Conservation (phyloP, 2,797 vertebrate species). For the Malacoraja senta region DNA sequence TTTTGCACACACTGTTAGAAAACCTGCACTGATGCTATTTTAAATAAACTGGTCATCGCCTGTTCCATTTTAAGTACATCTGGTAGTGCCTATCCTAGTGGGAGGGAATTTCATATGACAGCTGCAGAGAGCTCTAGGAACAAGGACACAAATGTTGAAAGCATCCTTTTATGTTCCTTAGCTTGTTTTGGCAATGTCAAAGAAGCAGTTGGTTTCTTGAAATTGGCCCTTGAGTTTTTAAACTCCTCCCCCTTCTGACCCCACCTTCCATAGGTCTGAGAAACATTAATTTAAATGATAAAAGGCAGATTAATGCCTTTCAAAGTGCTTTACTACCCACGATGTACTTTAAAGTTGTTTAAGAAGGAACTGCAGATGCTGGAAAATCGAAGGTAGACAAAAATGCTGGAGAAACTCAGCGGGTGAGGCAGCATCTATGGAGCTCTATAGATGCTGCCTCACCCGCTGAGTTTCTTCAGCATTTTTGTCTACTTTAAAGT, state of each 20-base stretch:
- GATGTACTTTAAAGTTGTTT: too few species aligned
- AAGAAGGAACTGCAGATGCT: too few species aligned
- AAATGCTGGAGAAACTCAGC: too few species aligned
- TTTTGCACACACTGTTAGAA: not conserved
- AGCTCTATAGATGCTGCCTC: too few species aligned
- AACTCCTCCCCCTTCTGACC: not conserved
- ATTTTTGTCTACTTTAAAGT: too few species aligned
- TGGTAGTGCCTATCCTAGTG: not conserved
- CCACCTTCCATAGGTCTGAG: not conserved
- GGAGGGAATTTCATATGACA: not conserved
- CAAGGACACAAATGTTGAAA: not conserved
- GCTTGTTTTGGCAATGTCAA: not conserved
- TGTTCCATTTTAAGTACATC: not conserved
- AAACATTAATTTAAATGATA: not conserved
- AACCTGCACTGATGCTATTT: not conserved
- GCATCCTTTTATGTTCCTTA: not conserved
- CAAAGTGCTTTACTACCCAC: too few species aligned
- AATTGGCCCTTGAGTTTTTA: constrained; percentile 5
- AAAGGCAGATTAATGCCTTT: not conserved
- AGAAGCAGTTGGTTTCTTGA: not conserved
- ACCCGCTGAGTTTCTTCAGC: too few species aligned
- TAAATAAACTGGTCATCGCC: not conserved
- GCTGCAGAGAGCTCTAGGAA: not conserved
- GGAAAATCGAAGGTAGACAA: too few species aligned
- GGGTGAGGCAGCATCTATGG: too few species aligned